Conservation (phyloP, 2,888 invertebrate species). For the Erebia epiphron region DNA sequence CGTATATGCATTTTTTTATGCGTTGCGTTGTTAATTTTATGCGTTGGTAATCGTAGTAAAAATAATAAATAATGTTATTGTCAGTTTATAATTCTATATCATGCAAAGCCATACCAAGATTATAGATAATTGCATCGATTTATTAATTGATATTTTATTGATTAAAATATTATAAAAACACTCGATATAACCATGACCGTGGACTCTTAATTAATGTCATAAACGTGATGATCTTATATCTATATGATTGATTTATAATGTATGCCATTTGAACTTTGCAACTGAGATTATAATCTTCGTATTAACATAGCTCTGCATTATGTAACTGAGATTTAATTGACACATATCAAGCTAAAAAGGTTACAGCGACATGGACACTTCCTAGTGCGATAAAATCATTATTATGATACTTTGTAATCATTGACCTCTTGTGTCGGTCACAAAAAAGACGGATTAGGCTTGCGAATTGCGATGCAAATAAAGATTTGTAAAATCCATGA, state of each 20-base stretch:
- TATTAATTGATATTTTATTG: constrained; percentile 6
- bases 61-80: too few relatives aligned
- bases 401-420: not conserved
- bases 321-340: constrained; percentile 13
- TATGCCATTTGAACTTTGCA: constrained; percentile 20
- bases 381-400: not conserved
- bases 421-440: not conserved
- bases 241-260: constrained; percentile 16
- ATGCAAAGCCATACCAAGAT: not conserved
- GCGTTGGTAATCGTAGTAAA: too few relatives aligned
- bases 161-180: constrained; percentile 5
- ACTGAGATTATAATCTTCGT: constrained; percentile 6
- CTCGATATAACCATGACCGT: constrained; percentile 5
- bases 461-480: too few relatives aligned
- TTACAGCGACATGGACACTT: constrained; percentile 5
- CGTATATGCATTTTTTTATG: too few relatives aligned
- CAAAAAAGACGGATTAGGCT: not conserved
- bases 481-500: not conserved
- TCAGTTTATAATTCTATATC: too few relatives aligned
- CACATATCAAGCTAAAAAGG: constrained; percentile 12
- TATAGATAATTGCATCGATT: not conserved
- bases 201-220: constrained; percentile 12
- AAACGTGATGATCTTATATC: constrained; percentile 14
- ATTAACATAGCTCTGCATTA: constrained; percentile 3
- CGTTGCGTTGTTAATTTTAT: too few relatives aligned